Evolutionary conservation across 2,797 vertebrate species (phyloP), one percentile per base, ranked within the genome.

Genomic region (Molothrus aeneus): DNA sequence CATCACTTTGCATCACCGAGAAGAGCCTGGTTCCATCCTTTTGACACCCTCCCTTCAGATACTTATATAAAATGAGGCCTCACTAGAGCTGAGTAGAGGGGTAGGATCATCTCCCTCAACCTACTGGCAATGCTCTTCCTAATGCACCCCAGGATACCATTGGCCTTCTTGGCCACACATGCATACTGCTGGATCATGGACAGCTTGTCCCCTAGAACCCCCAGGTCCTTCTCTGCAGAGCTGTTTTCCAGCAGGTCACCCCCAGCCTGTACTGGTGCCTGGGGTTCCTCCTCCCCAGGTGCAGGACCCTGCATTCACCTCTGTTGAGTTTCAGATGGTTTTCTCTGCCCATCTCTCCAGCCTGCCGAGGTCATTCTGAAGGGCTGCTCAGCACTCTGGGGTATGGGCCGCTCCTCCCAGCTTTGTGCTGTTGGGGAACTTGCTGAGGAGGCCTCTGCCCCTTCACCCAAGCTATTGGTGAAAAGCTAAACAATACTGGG

Each of bases 31-130:
- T 11, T 65, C 17, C 38, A 32, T 47, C 13, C 13, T 34, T 20
- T 71, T 78, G 51, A 22, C 12, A 40, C 3, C 5, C 3, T 71
- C 21, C 18, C n/a, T 59, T 47, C 45, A 83, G 59, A 32, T 3
- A 18, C 5, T 70, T 5, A 6, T 6, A 26, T 2, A 53, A 31
- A 31, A 6, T 34, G 45, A 65, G 28, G 17, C 24, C 28, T 77
- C 43, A 11, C 4, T 8, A 59, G 38, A n/a, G 20, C 50, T 78
- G 51, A 71, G 17, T 1, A 51, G 38, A 71, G 24, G 7, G 8
- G 0, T 20, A 64, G 17, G n/a, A 64, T 50, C 24, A 50, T 9
- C 17, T 70, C 6, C 28, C 20, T 77, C 0, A 0, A 5, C 11
- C 50, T 57, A 6, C 24, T 45, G 43, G 4, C 36, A 70, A 2